Evolutionary conservation across 1,140 invertebrate species (phyloP), one percentile per base, ranked within the genome.

Genomic region (Drosophila obscura): DNA sequence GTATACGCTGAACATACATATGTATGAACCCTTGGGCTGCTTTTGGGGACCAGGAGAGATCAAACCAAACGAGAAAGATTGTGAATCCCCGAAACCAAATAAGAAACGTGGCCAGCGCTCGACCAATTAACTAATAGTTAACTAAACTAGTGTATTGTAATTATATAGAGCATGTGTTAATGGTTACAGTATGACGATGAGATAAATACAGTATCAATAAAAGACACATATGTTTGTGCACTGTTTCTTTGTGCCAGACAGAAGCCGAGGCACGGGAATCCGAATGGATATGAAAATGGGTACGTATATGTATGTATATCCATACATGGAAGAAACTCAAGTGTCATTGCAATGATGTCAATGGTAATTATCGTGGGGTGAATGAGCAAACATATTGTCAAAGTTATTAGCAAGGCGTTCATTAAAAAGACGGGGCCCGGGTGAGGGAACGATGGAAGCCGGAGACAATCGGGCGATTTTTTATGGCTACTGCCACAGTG

Each of bases 101-200:
- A 60, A 45, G 56, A 73, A 79, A 74, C 63, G 72, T 83, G 75
- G 73, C 80, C 79, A 88, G 83, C 76, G 83, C 76, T 88, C 83
- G 83, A 88, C 83, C 83, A 88, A 88, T 88, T 88, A 88, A 83
- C 80, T 83, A 76, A 83, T 87, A 87, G 79, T 88, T 88, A 80
- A 82, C 57, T 88, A 67, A 31, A 39, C 35, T 87, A 87, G 79
- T 83, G 56, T 84, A 73, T 75, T 77, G 79, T 87, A 88, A 87
- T 77, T 83, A 77, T 77, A 24, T 69, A 78, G 82, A 79, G 84
- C 80, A 79, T 88, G 80, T 89, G 79, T 88, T 89, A 89, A 88
- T 80, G 62, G 84, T 87, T 88, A 87, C n/a, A n/a, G n/a, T 68
- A 80, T 73, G 55, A 77, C 66, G 73, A 85, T 73, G 57, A 79